A percentile compares a stretch with the other conserved stretches of the same genome.
phyloP scores from a whole-genome alignment of 1,140 invertebrate genomes.

The Holcopasites calliopsidis region DNA sequence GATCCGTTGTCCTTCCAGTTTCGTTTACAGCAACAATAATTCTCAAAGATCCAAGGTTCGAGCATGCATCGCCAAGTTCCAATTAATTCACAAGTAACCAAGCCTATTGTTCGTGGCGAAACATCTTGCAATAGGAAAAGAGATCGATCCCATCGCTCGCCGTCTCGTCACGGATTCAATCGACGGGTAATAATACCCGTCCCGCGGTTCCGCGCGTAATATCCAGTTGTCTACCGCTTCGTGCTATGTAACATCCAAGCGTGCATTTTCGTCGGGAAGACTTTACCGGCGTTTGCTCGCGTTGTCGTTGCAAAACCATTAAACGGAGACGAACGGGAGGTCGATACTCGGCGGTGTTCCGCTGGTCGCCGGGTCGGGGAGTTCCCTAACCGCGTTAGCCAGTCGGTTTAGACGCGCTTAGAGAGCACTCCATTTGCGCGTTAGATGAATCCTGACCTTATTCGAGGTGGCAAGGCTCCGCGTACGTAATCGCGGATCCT shows the following conservation, averaged over 20 bases:
- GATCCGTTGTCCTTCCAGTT: too few relatives aligned
- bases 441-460: not conserved
- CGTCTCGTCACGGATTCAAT: not conserved
- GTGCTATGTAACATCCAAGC: conserved; percentile 1
- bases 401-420: conserved; percentile 18
- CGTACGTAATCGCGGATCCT: not conserved
- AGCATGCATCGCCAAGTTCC: not conserved
- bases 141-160: conserved; percentile 3
- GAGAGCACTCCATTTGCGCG: conserved; percentile 47
- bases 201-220: not conserved
- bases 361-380: conserved; percentile 16
- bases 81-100: too few relatives aligned
- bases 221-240: too few relatives aligned
- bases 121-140: not conserved
- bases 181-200: conserved; percentile 1
- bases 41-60: too few relatives aligned
- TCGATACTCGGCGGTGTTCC: conserved; percentile 37
- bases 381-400: conserved; percentile 39
- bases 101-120: not conserved
- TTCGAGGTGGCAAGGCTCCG: not conserved
- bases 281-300: not conserved
- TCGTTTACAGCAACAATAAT: too few relatives aligned
- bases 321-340: conserved; percentile 10
- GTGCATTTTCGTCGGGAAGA: not conserved
- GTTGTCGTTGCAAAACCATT: not conserved